Evolutionary conservation across 2,113 vertebrate genomes (phyloP), one percentile per base, ranked within the genome.

Genomic region (Trogon melanurus): DNA sequence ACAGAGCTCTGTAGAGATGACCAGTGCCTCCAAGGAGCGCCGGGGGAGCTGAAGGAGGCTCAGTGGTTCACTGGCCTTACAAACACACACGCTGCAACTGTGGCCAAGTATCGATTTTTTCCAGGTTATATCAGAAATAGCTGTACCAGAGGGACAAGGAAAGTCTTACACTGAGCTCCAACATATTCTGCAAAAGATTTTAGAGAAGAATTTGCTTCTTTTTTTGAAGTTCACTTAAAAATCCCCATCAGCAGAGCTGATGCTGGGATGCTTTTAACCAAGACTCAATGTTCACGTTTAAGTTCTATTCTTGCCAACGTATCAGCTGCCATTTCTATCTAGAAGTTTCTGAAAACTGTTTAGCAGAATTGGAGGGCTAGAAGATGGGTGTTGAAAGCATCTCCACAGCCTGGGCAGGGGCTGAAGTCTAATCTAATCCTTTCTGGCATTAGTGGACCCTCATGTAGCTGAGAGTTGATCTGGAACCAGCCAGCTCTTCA

Each of bases 351-450:
- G 32, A 71, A 88, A 67, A 64, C 2, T 25, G 12, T 62, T 88
- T 41, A 58, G 34, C 32, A 88, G 34, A 53, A 78, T 62, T 76
- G 78, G 36, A 32, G 61, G 25, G 27, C 30, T 70, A 81, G 22
- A 36, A 65, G 23, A 51, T 29, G n/a, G n/a, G 41, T 66, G 30
- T 48, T 71, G 64, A 75, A 85, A 36, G 30, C 47, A 79, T 30
- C 16, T 81, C 47, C 0, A 0, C 13, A 78, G 56, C 6, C 23
- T 3, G 2, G 61, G 34, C 1, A 4, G 32, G 62, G 20, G 6
- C n/a, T 50, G 65, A n/a, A 21, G 32, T 79, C 61, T 81, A 79
- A 85, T 54, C 47, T 22, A 89, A 25, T 15, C 20, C 15, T 41
- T 78, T 61, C 60, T 78, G 74, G 56, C 29, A 62, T 41, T 6